phyloP scores from a whole-genome alignment of 2,888 invertebrate species.

The Drosophila picticornis region DNA sequence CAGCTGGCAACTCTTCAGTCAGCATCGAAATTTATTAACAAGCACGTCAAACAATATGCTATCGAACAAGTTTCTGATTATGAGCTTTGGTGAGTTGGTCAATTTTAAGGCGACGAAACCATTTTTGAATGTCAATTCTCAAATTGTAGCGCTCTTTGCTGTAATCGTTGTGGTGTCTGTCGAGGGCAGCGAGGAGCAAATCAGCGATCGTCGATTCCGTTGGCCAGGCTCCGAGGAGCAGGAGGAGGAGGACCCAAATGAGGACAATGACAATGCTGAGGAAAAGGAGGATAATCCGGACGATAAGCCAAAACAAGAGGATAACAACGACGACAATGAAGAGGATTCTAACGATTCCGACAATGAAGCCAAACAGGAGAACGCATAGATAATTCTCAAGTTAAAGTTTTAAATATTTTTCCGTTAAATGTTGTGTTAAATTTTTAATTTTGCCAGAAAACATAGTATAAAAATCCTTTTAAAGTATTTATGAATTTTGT shows the following conservation, averaged over 20 bases:
- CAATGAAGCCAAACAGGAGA: not conserved
- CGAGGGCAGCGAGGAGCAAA: conserved; percentile 27
- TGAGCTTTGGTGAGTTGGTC: conserved; percentile 61
- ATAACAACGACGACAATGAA: not conserved
- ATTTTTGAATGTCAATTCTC: not conserved
- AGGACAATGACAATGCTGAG: conserved; percentile 7
- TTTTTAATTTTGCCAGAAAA: conserved; percentile 1
- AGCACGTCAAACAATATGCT: conserved; percentile 49
- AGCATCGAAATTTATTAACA: conserved; percentile 38
- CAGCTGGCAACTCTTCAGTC: conserved; percentile 11
- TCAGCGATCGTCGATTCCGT: conserved; percentile 72
- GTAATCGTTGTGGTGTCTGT: conserved; percentile 44
- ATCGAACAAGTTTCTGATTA: conserved; percentile 56
- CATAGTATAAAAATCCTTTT: not conserved
- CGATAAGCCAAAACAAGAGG: not conserved
- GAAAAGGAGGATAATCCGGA: not conserved
- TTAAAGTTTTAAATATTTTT: conserved; percentile 9
- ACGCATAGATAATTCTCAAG: conserved; percentile 17
- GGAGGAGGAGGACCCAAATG: conserved; percentile 12
- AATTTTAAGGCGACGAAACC: not conserved
- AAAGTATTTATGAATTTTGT: conserved; percentile 11
- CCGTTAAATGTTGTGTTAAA: conserved; percentile 21
- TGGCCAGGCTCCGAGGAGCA: conserved; percentile 56
- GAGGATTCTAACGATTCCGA: conserved; percentile 8
- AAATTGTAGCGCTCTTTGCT: conserved; percentile 58